These are phyloP conservation scores for Margarornis squamiger DNA, from an alignment of 2,797 vertebrate genomes.

Conservation along the genomic window DNA sequence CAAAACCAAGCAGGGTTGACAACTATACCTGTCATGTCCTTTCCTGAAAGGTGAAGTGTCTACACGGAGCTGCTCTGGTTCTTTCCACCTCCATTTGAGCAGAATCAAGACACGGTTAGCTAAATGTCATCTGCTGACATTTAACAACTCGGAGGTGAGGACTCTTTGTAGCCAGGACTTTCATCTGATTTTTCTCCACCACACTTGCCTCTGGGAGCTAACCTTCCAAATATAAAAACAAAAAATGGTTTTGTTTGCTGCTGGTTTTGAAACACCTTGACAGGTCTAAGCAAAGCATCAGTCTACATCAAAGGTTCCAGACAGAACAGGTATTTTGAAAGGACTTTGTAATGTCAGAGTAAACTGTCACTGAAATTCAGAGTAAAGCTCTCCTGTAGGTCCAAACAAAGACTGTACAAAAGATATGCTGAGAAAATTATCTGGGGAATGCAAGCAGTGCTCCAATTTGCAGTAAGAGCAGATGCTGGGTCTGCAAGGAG, in stretches of 20 bases:
- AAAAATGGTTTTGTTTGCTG: neutral
- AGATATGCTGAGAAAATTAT: neutral
- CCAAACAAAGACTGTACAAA: neutral
- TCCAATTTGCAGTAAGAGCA: neutral
- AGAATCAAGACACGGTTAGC: neutral
- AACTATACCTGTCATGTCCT: neutral
- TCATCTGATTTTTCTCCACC: neutral
- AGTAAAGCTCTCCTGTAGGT: neutral
- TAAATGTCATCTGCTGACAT: slow-evolving; percentile 12
- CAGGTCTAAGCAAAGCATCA: neutral
- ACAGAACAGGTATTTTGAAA: neutral
- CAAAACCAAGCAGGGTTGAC: neutral
- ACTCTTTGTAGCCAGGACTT: neutral
- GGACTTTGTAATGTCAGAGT: slow-evolving; percentile 17
- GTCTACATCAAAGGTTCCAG: slow-evolving; percentile 4
- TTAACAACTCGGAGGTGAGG: neutral
- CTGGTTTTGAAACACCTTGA: slow-evolving; percentile 8
- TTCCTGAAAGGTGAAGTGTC: neutral
- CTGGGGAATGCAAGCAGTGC: neutral
- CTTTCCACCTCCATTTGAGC: neutral
- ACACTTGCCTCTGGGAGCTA: neutral
- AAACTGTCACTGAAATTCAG: slow-evolving; percentile 1
- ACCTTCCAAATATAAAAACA: neutral
- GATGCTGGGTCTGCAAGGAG: slow-evolving; percentile 3
- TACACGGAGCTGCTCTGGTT: neutral